These are phyloP conservation scores for Clarias platycephalus DNA, from an alignment of 2,797 vertebrate species.

Conservation along the genomic window DNA sequence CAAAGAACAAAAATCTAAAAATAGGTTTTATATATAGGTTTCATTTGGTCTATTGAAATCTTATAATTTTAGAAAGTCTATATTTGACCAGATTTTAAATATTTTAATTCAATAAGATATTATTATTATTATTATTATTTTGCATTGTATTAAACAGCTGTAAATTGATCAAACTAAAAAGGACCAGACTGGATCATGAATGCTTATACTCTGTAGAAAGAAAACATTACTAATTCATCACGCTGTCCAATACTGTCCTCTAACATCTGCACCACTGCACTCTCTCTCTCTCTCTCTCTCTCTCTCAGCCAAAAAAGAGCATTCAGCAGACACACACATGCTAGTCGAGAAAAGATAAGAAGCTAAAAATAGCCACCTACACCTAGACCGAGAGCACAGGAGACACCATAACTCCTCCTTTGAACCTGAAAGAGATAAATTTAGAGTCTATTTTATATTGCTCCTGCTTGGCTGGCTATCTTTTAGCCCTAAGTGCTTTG, in stretches of 20 bases:
- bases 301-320: background rate
- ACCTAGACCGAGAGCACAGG: background rate
- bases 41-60: background rate
- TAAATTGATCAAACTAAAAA: background rate
- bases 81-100: background rate
- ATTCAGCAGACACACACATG: background rate
- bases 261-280: background rate
- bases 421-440: slow-evolving; percentile 21
- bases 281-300: background rate
- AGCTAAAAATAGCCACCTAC: background rate
- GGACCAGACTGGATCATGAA: background rate
- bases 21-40: background rate
- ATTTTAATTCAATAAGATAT: background rate
- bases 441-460: background rate
- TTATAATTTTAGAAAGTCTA: background rate
- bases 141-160: background rate
- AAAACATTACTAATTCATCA: background rate
- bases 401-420: slow-evolving; percentile 1
- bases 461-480: background rate
- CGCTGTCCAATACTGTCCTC: background rate
- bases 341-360: slow-evolving; percentile 9
- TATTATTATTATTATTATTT: background rate
- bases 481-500: background rate
- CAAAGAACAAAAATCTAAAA: background rate
- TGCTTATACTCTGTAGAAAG: background rate